These are phyloP conservation scores for Pilophorus perplexus DNA, from an alignment of 2,888 invertebrate genomes.

Conservation along the genomic window DNA sequence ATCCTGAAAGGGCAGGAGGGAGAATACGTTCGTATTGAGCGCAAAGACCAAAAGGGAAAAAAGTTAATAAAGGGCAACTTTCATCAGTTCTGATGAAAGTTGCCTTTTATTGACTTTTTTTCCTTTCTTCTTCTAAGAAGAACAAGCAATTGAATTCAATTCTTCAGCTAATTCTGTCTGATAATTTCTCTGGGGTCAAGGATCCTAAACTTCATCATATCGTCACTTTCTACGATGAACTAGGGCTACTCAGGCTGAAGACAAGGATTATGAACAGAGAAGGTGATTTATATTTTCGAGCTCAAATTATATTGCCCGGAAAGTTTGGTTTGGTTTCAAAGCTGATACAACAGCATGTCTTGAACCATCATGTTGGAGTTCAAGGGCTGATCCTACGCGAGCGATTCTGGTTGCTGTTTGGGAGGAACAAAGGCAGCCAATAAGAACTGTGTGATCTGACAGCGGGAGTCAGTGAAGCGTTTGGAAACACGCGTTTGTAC, in stretches of 20 bases:
- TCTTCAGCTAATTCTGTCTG: slow-evolving; percentile 4
- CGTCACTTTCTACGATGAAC: background rate
- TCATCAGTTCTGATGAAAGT: too few species aligned
- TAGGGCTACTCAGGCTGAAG: slow-evolving; percentile 1
- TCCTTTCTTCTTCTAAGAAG: too few species aligned
- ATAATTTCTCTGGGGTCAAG: background rate
- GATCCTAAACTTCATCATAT: slow-evolving; percentile 6
- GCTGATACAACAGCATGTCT: slow-evolving; percentile 1
- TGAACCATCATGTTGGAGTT: background rate
- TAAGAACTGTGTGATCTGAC: slow-evolving; percentile 8
- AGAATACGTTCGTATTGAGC: background rate
- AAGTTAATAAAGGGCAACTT: background rate
- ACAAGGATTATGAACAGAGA: slow-evolving; percentile 4
- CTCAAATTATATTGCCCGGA: background rate
- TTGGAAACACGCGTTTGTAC: slow-evolving; percentile 1
- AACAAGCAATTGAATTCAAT: background rate
- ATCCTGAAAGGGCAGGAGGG: too few species aligned
- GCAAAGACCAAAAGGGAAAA: background rate
- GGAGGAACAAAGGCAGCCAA: background rate
- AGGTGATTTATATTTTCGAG: slow-evolving; percentile 8
- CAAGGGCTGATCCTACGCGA: background rate
- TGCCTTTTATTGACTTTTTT: too few species aligned
- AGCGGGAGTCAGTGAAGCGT: background rate
- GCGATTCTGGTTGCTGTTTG: slow-evolving; percentile 3
- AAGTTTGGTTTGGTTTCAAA: background rate